A percentile compares a stretch with the other conserved stretches of the same genome.
Evolutionary conservation across 2,797 vertebrate species (phyloP).

Genomic region (Gambusia yucatana): DNA sequence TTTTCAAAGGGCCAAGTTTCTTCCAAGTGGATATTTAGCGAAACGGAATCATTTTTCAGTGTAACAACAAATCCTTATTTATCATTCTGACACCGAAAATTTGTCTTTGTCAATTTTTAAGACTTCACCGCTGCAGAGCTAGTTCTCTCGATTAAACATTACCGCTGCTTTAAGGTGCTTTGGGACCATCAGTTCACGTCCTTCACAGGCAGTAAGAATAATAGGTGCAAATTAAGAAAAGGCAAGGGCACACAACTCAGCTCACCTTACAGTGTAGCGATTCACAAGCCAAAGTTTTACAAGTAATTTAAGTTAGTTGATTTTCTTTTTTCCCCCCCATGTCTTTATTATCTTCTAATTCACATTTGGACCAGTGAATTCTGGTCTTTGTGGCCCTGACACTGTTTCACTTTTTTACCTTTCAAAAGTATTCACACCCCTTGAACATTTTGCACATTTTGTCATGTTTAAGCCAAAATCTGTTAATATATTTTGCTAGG

Average conservation of each 20-base stretch:
- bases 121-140: background rate
- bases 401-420: background rate
- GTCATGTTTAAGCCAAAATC: background rate
- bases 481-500: background rate
- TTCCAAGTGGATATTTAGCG: conserved; percentile 18
- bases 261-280: background rate
- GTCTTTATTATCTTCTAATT: background rate
- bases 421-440: background rate
- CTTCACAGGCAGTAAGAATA: background rate
- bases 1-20: conserved; percentile 12
- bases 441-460: background rate
- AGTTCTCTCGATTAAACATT: background rate
- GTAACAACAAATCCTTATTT: background rate
- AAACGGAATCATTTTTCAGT: background rate
- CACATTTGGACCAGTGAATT: background rate
- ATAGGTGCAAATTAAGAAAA: background rate
- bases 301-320: background rate
- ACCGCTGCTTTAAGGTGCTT: background rate
- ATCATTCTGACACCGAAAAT: background rate
- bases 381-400: background rate
- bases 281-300: background rate
- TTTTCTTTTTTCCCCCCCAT: background rate
- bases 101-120: background rate
- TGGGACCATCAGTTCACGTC: background rate
- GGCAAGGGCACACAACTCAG: background rate